A percentile compares a stretch with the other conserved stretches of the same genome.
These are phyloP conservation scores for Elysia crispata DNA, from an alignment of 2,888 invertebrate genomes.

Conservation along the genomic window DNA sequence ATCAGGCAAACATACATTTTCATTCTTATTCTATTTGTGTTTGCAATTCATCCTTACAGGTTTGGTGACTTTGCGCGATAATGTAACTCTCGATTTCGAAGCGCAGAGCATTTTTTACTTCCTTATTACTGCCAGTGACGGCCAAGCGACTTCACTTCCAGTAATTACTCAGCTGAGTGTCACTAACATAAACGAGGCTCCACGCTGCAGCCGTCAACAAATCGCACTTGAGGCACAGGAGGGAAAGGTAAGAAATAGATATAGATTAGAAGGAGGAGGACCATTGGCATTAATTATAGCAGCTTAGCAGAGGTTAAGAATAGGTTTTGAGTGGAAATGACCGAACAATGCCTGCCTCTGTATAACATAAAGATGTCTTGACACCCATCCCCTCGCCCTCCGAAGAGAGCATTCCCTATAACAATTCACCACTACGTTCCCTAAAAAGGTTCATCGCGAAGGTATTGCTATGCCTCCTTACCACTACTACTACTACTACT, in stretches of 20 bases:
- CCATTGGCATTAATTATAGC: no score
- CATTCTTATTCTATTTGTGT: no score
- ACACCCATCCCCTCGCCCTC: no score
- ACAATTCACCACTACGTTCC: no score
- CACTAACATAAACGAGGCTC: slow-evolving; percentile 12
- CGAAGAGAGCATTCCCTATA: no score
- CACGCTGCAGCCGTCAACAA: not conserved
- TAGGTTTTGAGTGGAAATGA: no score
- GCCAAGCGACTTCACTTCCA: not conserved
- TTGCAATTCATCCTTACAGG: not conserved
- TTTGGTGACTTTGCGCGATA: slow-evolving; percentile 11
- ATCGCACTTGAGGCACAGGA: not conserved
- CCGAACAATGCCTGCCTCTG: no score
- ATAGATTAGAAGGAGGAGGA: not conserved
- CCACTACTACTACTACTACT: no score
- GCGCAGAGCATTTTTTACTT: not conserved
- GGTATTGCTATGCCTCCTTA: no score
- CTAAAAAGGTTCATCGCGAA: no score
- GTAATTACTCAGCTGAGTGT: not conserved
- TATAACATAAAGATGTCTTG: no score
- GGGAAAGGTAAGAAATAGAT: not conserved
- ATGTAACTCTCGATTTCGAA: slow-evolving; percentile 17
- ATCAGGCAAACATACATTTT: no score
- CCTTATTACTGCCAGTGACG: slow-evolving; percentile 9
- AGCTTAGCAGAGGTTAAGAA: not conserved